phyloP scores from a whole-genome alignment of 2,113 vertebrate genomes.

The Etheostoma cragini region DNA sequence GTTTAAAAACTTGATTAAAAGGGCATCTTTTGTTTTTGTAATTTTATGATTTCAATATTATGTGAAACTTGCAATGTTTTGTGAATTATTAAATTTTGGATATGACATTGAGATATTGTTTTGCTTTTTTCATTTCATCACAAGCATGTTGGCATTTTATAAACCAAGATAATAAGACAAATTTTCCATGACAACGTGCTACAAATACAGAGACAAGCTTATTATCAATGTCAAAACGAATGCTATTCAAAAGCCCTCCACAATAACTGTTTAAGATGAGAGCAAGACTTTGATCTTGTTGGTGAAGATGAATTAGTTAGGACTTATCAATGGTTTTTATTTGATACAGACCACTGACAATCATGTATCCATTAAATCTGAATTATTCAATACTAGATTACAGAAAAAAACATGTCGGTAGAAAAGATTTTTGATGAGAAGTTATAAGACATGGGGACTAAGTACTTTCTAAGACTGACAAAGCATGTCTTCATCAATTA shows the following conservation, averaged over 20 bases:
- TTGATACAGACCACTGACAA: background rate
- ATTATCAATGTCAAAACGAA: background rate
- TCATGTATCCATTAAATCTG: background rate
- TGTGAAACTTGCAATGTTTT: background rate
- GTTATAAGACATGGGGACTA: background rate
- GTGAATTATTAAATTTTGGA: background rate
- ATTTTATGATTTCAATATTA: constrained; percentile 37
- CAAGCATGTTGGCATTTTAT: background rate
- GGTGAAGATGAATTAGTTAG: background rate
- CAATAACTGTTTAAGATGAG: background rate
- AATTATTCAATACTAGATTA: background rate
- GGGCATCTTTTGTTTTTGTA: background rate
- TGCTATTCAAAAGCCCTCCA: background rate
- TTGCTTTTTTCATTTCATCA: background rate
- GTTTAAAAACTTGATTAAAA: background rate
- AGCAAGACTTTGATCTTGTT: no score
- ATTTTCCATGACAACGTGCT: background rate
- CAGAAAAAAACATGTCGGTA: background rate
- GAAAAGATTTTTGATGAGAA: background rate
- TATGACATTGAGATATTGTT: background rate
- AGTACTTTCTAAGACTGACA: background rate
- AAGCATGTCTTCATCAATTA: background rate
- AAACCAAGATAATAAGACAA: background rate
- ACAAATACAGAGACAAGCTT: background rate
- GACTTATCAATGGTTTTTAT: background rate